Base-by-base conservation (phyloP, 2,888 invertebrate species). In the Stenurella melanura region DNA sequence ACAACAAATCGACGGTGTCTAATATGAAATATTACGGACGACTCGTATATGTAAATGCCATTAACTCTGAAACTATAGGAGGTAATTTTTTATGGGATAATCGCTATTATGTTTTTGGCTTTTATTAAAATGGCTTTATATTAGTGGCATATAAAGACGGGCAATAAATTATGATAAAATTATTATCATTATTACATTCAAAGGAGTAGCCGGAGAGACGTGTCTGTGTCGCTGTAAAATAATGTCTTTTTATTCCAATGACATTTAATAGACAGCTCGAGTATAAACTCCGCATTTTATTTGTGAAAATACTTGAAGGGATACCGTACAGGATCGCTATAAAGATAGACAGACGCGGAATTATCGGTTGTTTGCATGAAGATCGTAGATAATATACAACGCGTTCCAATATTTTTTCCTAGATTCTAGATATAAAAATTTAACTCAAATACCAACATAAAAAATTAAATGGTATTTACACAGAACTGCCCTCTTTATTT, bases 191-290 rank as follows among this genome's bases (percentile, higher is more conserved):
- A 75, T 75, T 73, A 67, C 71, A 50, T 60, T 17, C 66, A 71
- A 72, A 61, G 75, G 73, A 70, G 70, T 58, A 75, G 63, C 58
- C 60, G 66, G 56, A 63, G 75, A 71, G 76, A 78, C 73, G 74
- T 69, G 73, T 75, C 73, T 75, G 68, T 74, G 71, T 67, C 74
- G 79, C 74, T 77, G 76, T 79, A 77, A 77, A 79, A 74, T 69
- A 71, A 63, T 57, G 68, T 71, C 63, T 79, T 79, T 79, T 77
- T 77, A 75, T 79, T 71, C 71, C 57, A 30, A 61, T 63, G 76
- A 79, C 77, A 64, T 79, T 79, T 79, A 79, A n/a, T 79, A 60
- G 79, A 68, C 66, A 64, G 73, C 74, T 76, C 66, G 67, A 69
- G 73, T 72, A 75, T 76, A 74, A 78, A 79, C 67, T 74, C 30